Evolutionary conservation across 2,113 vertebrate genomes (phyloP).

Genomic region (Esox niger): DNA sequence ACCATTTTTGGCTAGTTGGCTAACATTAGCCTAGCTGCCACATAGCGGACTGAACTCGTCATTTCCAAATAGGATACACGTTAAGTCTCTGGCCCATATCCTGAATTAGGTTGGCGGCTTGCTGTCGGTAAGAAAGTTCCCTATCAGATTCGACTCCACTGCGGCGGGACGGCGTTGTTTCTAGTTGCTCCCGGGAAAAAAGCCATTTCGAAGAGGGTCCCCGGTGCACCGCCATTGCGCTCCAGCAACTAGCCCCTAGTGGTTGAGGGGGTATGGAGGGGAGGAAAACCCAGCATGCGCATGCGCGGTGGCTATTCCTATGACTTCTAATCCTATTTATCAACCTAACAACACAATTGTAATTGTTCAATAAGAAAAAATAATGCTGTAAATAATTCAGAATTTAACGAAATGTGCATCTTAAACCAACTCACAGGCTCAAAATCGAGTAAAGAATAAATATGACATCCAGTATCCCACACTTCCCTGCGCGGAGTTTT

Average conservation of each 20-base stretch:
- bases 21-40: neutral
- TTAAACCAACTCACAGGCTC: no score
- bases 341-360: no score
- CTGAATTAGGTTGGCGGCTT: constrained; percentile 95
- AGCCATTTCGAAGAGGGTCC: constrained; percentile 88
- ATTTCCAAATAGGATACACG: constrained; percentile 86
- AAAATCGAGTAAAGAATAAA: no score
- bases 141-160: constrained; percentile 91
- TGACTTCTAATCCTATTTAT: no score
- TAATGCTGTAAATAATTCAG: no score
- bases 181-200: constrained; percentile 94
- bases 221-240: constrained; percentile 81
- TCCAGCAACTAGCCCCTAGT: constrained; percentile 42
- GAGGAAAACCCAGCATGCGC: neutral
- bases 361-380: no score
- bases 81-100: constrained; percentile 97
- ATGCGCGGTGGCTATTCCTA: neutral
- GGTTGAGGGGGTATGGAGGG: neutral
- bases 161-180: constrained; percentile 89
- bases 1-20: constrained; percentile 17
- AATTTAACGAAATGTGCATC: no score
- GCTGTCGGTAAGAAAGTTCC: constrained; percentile 94
- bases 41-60: neutral
- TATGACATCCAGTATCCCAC: no score
- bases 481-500: no score